Percentiles rank a stretch among this genome's conserved stretches.
Conservation (phyloP, 1,140 invertebrate species). For the Atopsyche davidsoni region DNA sequence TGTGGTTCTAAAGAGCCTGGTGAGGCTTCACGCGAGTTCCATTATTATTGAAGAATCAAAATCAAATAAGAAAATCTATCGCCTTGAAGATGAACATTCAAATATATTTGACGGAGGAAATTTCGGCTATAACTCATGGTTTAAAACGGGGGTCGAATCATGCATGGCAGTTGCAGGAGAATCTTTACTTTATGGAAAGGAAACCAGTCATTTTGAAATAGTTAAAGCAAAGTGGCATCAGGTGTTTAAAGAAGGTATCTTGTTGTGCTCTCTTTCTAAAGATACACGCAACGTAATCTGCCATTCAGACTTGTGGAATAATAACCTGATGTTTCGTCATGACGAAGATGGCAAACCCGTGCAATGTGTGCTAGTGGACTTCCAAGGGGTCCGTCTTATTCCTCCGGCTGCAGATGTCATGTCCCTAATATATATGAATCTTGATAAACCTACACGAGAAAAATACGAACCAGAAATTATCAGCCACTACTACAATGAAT, state of each 20-base stretch:
- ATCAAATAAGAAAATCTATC: slow-evolving; percentile 6
- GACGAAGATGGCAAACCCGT: slow-evolving; percentile 35
- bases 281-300: slow-evolving; percentile 49
- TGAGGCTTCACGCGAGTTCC: slow-evolving; percentile 18
- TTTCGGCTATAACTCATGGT: slow-evolving; percentile 22
- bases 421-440: slow-evolving; percentile 20
- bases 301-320: slow-evolving; percentile 58
- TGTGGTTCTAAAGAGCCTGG: slow-evolving; percentile 10
- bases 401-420: slow-evolving; percentile 53
- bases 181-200: slow-evolving; percentile 13
- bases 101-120: slow-evolving; percentile 5
- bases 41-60: slow-evolving; percentile 20
- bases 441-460: slow-evolving; percentile 5
- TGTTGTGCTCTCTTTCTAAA: slow-evolving; percentile 31
- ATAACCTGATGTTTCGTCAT: slow-evolving; percentile 57
- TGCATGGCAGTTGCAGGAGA: slow-evolving; percentile 7
- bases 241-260: slow-evolving; percentile 34
- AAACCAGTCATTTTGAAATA: slow-evolving; percentile 4
- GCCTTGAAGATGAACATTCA: slow-evolving; percentile 15
- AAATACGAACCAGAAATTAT: slow-evolving; percentile 10
- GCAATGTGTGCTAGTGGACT: slow-evolving; percentile 54
- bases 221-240: slow-evolving; percentile 34
- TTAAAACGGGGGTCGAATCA: not conserved
- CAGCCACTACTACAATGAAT: slow-evolving; percentile 12
- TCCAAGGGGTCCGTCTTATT: slow-evolving; percentile 50